Evolutionary conservation across 2,888 invertebrate species (phyloP).

Genomic region (Tortrix viridana): DNA sequence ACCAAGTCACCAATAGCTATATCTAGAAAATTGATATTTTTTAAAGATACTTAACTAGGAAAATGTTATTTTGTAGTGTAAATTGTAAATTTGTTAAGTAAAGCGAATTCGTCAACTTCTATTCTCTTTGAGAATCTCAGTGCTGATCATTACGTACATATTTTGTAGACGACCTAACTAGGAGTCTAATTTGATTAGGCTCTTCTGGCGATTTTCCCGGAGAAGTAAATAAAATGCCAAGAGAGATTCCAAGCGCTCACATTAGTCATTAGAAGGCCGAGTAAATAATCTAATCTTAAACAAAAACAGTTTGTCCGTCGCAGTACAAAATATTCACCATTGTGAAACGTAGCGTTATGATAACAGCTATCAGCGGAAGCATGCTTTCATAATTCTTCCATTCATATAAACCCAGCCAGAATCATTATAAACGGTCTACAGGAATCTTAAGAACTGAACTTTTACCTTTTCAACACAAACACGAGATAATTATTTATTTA

Average conservation of each 20-base stretch:
- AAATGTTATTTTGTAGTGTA: no score
- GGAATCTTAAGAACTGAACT: not conserved
- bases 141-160: conserved; percentile 3
- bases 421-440: not conserved
- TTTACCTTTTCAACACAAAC: not conserved
- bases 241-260: not conserved
- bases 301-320: conserved; percentile 14
- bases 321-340: conserved; percentile 23
- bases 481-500: no score
- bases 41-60: no score
- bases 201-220: conserved; percentile 10
- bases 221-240: not conserved
- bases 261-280: not conserved
- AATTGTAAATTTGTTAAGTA: no score
- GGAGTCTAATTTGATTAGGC: conserved; percentile 7
- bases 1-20: no score
- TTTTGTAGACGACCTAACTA: not conserved
- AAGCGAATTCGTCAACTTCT: no score
- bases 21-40: no score
- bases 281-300: conserved; percentile 22
- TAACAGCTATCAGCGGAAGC: conserved; percentile 20
- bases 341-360: conserved; percentile 9
- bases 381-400: conserved; percentile 17
- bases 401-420: conserved; percentile 9
- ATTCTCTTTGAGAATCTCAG: no score